Evolutionary conservation across 1,140 invertebrate genomes (phyloP).

Genomic region (Frieseomelitta varia): DNA sequence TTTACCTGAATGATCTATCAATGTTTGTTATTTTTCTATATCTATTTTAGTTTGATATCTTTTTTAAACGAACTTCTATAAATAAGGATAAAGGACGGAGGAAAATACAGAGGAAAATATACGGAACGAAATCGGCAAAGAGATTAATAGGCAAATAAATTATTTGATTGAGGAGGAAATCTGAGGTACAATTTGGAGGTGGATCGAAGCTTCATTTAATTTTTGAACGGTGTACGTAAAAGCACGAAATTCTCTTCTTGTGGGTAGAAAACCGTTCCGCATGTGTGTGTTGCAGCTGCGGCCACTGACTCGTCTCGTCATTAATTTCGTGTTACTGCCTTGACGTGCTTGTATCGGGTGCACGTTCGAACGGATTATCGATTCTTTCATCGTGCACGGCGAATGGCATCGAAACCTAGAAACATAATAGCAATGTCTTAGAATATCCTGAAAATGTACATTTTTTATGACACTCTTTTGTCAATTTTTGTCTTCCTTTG

Average conservation of each 20-base stretch:
- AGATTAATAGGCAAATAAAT: conserved; percentile 5
- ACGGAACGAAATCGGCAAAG: background rate
- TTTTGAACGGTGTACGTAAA: background rate
- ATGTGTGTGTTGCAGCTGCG: conserved; percentile 1
- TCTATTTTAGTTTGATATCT: background rate
- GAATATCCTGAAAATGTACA: background rate
- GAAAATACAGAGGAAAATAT: background rate
- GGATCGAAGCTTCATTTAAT: background rate
- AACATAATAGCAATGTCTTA: background rate
- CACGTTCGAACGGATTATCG: conserved; percentile 30
- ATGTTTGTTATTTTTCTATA: background rate
- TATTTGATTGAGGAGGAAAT: background rate
- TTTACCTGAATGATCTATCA: background rate
- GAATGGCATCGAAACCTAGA: background rate
- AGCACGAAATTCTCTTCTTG: background rate
- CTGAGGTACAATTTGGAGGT: background rate
- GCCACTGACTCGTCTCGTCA: conserved; percentile 14
- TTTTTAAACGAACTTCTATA: background rate
- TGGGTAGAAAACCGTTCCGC: background rate
- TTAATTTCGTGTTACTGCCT: conserved; percentile 38
- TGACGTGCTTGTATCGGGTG: conserved; percentile 2
- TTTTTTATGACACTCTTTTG: background rate
- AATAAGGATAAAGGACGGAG: background rate
- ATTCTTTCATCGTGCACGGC: conserved; percentile 13
- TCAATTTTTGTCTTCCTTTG: background rate